A percentile compares a stretch with the other conserved stretches of the same genome.
phyloP scores from a whole-genome alignment of 2,888 invertebrate species.

The Ormyrus thymus region DNA sequence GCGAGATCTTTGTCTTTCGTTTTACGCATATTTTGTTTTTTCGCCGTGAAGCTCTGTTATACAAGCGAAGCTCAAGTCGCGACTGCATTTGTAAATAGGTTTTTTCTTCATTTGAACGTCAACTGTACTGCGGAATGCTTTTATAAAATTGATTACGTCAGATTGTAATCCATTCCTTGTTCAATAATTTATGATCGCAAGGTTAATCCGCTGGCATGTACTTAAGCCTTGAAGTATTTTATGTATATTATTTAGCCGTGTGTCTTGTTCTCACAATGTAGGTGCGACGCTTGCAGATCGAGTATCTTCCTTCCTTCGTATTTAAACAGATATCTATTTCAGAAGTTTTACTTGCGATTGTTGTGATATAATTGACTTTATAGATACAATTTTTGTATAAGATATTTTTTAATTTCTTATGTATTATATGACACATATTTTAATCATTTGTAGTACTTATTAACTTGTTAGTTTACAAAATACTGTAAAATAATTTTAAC shows the following conservation, averaged over 20 bases:
- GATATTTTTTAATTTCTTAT: too few relatives aligned
- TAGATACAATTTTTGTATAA: background rate
- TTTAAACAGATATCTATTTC: background rate
- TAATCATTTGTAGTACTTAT: too few relatives aligned
- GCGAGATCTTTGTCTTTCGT: too few relatives aligned
- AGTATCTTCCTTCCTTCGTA: background rate
- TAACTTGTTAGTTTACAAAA: too few relatives aligned
- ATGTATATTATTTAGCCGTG: background rate
- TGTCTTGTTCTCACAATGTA: too few relatives aligned
- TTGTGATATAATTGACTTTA: conserved; percentile 2
- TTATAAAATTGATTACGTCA: conserved; percentile 27
- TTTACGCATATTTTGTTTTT: too few relatives aligned
- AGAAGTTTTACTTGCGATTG: too few relatives aligned
- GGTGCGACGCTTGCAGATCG: too few relatives aligned
- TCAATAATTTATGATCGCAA: conserved; percentile 23
- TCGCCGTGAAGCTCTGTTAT: too few relatives aligned
- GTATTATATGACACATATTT: too few relatives aligned
- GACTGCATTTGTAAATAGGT: conserved; percentile 37
- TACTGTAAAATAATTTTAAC: too few relatives aligned
- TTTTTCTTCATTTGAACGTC: background rate
- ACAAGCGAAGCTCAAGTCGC: too few relatives aligned
- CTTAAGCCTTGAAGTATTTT: conserved; percentile 39
- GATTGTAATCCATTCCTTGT: conserved; percentile 12
- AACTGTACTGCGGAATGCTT: background rate
- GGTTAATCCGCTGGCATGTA: conserved; percentile 12